phyloP scores from a whole-genome alignment of 2,797 vertebrate species.

The Anolis apletophallus region DNA sequence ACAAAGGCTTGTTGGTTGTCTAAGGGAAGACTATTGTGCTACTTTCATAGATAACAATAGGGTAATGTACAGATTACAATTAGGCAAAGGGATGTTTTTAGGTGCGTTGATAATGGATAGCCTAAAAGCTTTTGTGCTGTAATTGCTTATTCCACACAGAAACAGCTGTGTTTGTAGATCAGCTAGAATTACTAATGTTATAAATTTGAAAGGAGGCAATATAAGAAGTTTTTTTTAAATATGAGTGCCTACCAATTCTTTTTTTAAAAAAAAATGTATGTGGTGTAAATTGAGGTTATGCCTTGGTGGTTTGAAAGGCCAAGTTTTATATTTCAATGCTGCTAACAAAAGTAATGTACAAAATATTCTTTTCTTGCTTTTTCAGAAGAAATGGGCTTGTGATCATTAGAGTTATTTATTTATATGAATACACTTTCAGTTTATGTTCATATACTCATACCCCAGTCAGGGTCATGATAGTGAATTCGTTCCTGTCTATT shows the following conservation, averaged over 20 bases:
- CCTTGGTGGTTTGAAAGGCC: neutral
- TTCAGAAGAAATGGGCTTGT: neutral
- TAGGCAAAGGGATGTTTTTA: slow-evolving; percentile 9
- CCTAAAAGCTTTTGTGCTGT: slow-evolving; percentile 19
- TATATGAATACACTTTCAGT: neutral
- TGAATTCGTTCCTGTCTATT: neutral
- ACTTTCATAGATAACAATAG: slow-evolving; percentile 2
- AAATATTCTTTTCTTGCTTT: neutral
- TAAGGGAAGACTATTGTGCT: neutral
- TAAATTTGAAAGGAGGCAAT: neutral
- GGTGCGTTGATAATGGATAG: slow-evolving; percentile 2
- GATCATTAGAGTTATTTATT: neutral
- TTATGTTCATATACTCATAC: neutral
- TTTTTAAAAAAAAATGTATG: neutral
- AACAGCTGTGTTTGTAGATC: slow-evolving; percentile 17
- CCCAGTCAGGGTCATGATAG: neutral
- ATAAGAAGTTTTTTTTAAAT: slow-evolving; percentile 20
- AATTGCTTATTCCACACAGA: neutral
- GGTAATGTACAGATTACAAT: neutral
- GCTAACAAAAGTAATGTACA: neutral
- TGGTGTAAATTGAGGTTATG: neutral
- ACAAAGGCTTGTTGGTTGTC: slow-evolving; percentile 12
- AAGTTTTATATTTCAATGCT: neutral
- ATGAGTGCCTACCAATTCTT: neutral
- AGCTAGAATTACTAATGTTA: slow-evolving; percentile 10